Evolutionary conservation across 2,888 invertebrate species (phyloP).

Genomic region (Podabrus alpinus): DNA sequence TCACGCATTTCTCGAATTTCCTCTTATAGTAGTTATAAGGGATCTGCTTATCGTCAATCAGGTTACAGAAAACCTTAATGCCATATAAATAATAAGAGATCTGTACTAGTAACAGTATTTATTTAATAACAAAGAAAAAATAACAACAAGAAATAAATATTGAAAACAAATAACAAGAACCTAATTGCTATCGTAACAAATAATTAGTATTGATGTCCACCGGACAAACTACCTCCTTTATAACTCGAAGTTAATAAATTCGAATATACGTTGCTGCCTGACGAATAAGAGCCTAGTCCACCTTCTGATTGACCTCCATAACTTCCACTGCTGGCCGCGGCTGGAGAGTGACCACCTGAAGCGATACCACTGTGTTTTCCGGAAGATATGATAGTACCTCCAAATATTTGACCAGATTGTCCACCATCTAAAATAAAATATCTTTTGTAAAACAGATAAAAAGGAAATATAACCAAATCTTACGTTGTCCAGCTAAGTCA

Average conservation of each 20-base stretch:
- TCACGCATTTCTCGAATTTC: too few relatives aligned
- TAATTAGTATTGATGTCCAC: slow-evolving; percentile 10
- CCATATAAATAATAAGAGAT: too few relatives aligned
- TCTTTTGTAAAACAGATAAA: neutral
- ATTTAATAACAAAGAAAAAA: neutral
- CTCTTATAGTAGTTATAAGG: too few relatives aligned
- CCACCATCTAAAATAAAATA: slow-evolving; percentile 12
- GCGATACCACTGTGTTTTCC: slow-evolving; percentile 33
- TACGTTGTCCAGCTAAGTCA: slow-evolving; percentile 37
- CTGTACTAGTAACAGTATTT: neutral
- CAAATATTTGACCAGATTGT: slow-evolving; percentile 32
- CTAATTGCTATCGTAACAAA: neutral
- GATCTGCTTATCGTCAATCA: too few relatives aligned
- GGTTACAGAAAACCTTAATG: too few relatives aligned
- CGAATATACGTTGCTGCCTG: slow-evolving; percentile 13
- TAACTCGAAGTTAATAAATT: slow-evolving; percentile 26
- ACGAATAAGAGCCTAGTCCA: neutral
- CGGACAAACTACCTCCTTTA: slow-evolving; percentile 14
- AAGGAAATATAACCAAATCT: neutral
- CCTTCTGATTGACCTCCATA: slow-evolving; percentile 22
- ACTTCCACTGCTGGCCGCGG: slow-evolving; percentile 15
- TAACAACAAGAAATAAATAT: neutral
- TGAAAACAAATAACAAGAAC: neutral
- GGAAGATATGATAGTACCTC: slow-evolving; percentile 39
- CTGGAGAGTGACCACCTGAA: slow-evolving; percentile 23